phyloP scores from a whole-genome alignment of 1,140 invertebrate species.

The Ceratosolen fusciceps region DNA sequence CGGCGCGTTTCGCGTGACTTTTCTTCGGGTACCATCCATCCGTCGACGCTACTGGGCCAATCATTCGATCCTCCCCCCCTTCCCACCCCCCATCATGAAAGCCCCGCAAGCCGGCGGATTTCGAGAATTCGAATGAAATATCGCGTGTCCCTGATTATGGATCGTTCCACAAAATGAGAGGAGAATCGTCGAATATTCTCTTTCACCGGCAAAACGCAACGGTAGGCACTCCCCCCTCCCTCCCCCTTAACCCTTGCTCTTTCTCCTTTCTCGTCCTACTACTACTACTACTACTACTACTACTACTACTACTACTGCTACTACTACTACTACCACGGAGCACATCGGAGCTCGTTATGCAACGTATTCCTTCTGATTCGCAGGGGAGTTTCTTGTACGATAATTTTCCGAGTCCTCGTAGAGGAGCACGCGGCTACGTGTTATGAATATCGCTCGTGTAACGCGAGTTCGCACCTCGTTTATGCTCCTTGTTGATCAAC shows the following conservation, averaged over 20 bases:
- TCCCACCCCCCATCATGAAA: neutral
- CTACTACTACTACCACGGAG: too few relatives aligned
- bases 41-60: neutral
- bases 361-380: neutral
- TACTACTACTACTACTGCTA: too few relatives aligned
- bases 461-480: constrained; percentile 1
- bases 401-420: neutral
- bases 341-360: neutral
- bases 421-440: too few relatives aligned
- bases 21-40: neutral
- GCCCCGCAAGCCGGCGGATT: constrained; percentile 55
- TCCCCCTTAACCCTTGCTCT: neutral
- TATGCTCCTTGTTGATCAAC: constrained; percentile 15
- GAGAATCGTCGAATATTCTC: constrained; percentile 26
- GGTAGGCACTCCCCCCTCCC: neutral
- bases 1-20: constrained; percentile 62
- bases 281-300: too few relatives aligned
- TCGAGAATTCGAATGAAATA: constrained; percentile 63
- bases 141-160: constrained; percentile 66
- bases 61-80: neutral
- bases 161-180: constrained; percentile 51
- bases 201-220: neutral
- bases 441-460: neutral
- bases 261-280: too few relatives aligned
- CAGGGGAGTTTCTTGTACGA: neutral